Evolutionary conservation across 2,888 invertebrate genomes (phyloP).

Genomic region (Tetragonisca angustula): DNA sequence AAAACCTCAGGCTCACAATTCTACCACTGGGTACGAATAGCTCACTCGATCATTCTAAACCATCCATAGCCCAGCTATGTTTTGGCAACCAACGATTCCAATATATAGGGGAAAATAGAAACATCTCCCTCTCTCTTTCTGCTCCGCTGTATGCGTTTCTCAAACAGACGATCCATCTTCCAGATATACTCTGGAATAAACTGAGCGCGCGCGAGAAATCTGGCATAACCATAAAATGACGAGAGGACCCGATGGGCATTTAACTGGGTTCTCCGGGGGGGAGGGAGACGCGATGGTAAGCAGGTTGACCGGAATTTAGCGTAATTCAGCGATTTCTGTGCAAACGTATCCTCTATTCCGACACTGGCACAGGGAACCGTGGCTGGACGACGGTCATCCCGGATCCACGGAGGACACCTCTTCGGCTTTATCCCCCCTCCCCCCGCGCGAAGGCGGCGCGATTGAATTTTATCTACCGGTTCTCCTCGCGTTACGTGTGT

Average conservation of each 20-base stretch:
- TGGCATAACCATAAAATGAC: constrained; percentile 50
- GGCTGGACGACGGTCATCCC: constrained; percentile 70
- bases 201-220: constrained; percentile 24
- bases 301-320: constrained; percentile 73
- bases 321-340: constrained; percentile 83
- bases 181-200: neutral
- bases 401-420: constrained; percentile 42
- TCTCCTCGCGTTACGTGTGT: constrained; percentile 45
- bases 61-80: constrained; percentile 45
- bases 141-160: neutral
- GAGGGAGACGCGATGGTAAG: constrained; percentile 34
- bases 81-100: constrained; percentile 58
- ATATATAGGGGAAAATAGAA: constrained; percentile 10
- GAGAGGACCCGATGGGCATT: constrained; percentile 27
- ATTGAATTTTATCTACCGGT: constrained; percentile 65
- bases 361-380: constrained; percentile 52
- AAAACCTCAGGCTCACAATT: too few species aligned
- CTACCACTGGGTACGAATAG: neutral
- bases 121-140: neutral
- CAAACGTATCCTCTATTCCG: constrained; percentile 76
- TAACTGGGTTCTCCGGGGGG: constrained; percentile 37
- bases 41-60: constrained; percentile 57
- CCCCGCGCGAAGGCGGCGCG: constrained; percentile 28
- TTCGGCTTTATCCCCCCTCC: constrained; percentile 55
- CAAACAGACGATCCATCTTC: constrained; percentile 64